These are phyloP conservation scores for Paratilapia polleni DNA, from an alignment of 2,113 vertebrate genomes.

Conservation along the genomic window DNA sequence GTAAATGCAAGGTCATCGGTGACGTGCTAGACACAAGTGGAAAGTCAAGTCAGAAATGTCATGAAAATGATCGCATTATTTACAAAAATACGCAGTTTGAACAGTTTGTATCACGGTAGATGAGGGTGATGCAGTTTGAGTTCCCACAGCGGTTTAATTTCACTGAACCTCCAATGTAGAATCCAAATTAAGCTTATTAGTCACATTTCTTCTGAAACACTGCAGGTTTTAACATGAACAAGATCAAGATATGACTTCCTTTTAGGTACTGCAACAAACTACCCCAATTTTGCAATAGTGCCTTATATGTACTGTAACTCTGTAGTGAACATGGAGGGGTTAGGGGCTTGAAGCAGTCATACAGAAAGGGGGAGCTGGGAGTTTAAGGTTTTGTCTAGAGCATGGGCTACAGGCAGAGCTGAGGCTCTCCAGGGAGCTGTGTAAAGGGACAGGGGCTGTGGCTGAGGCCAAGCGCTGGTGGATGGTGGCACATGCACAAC, in stretches of 20 bases:
- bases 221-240: not conserved
- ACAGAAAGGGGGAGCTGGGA: conserved; percentile 51
- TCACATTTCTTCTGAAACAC: not conserved
- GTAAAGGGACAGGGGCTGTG: conserved; percentile 32
- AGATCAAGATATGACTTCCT: not conserved
- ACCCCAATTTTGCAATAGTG: not conserved
- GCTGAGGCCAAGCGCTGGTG: conserved; percentile 27
- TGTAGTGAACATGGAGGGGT: not conserved
- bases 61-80: not conserved
- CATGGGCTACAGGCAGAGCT: conserved; percentile 22
- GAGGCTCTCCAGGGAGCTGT: conserved; percentile 56
- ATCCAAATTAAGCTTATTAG: not conserved
- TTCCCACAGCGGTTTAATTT: not conserved
- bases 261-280: not conserved
- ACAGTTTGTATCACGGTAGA: no score
- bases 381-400: conserved; percentile 36
- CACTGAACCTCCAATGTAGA: not conserved
- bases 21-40: not conserved
- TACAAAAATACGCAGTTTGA: not conserved
- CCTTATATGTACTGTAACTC: conserved; percentile 4
- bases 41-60: not conserved
- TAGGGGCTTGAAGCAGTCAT: not conserved
- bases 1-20: not conserved
- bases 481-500: conserved; percentile 52
- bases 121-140: not conserved